Percentiles rank a stretch among this genome's conserved stretches.
Evolutionary conservation across 2,113 vertebrate species (phyloP).

Genomic region (Cacatua alba): DNA sequence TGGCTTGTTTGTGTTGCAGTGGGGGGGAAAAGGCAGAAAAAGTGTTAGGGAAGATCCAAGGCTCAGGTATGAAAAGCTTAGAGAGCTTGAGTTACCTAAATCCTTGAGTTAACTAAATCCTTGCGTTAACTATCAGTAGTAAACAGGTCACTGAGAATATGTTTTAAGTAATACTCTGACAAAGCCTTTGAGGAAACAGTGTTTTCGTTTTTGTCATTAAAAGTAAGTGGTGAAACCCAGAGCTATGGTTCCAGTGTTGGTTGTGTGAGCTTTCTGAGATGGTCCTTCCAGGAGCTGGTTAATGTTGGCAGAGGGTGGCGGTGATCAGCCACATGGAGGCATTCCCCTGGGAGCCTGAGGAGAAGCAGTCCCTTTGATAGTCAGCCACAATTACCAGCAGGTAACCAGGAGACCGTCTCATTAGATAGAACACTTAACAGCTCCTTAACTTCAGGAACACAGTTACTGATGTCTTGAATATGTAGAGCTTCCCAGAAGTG

Average conservation of each 20-base stretch:
- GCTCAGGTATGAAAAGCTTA: neutral
- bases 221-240: neutral
- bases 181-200: neutral
- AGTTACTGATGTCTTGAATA: neutral
- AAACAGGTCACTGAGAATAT: neutral
- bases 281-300: neutral
- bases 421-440: neutral
- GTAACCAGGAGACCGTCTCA: neutral
- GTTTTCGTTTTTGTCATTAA: neutral
- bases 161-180: neutral
- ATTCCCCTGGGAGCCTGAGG: neutral
- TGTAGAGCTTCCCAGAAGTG: constrained; percentile 4
- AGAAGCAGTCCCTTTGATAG: neutral
- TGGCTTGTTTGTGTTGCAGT: neutral
- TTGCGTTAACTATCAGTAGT: neutral
- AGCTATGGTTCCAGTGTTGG: neutral
- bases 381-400: neutral
- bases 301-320: neutral
- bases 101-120: neutral
- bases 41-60: neutral
- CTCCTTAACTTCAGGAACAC: neutral
- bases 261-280: neutral
- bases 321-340: neutral
- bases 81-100: neutral
- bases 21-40: too few relatives aligned